Conservation (phyloP, 1,140 invertebrate species). For the Caenorhabditis remanei region DNA sequence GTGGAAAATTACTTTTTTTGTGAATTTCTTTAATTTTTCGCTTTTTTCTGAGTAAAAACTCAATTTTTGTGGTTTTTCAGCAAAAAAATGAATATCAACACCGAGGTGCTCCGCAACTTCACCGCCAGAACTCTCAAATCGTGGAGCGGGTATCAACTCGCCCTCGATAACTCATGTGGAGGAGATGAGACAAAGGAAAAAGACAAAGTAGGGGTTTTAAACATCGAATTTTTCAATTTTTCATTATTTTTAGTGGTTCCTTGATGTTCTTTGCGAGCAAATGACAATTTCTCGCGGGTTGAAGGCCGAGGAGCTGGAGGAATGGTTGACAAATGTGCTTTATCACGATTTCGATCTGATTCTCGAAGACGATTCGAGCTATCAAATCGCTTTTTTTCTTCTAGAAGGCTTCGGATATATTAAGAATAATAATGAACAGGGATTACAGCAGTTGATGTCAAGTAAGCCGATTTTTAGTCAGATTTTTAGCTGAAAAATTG, state of each 20-base stretch:
- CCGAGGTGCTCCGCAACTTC: not conserved
- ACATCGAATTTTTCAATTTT: not conserved
- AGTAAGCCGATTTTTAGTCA: not conserved
- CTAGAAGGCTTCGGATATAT: slow-evolving; percentile 60
- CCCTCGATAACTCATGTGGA: slow-evolving; percentile 21
- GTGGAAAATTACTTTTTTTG: not conserved
- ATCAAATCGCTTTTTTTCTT: slow-evolving; percentile 51
- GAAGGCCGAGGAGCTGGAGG: slow-evolving; percentile 58
- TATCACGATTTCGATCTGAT: slow-evolving; percentile 65
- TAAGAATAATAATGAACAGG: slow-evolving; percentile 45
- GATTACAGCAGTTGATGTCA: slow-evolving; percentile 44
- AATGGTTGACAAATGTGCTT: slow-evolving; percentile 53
- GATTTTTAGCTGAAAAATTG: not conserved
- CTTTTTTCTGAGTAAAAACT: not conserved
- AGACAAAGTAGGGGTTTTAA: slow-evolving; percentile 49
- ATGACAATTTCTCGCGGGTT: slow-evolving; percentile 46
- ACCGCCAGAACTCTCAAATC: slow-evolving; percentile 6
- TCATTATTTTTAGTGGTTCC: slow-evolving; percentile 56
- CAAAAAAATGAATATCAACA: slow-evolving; percentile 4
- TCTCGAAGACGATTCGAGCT: slow-evolving; percentile 58
- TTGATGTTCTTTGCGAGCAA: slow-evolving; percentile 56
- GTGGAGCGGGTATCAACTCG: slow-evolving; percentile 59
- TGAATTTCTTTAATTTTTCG: not conserved
- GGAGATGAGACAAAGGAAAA: slow-evolving; percentile 55
- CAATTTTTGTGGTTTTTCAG: not conserved